A percentile compares a stretch with the other conserved stretches of the same genome.
Evolutionary conservation across 2,113 vertebrate genomes (phyloP).

Genomic region (Petromus typicus): DNA sequence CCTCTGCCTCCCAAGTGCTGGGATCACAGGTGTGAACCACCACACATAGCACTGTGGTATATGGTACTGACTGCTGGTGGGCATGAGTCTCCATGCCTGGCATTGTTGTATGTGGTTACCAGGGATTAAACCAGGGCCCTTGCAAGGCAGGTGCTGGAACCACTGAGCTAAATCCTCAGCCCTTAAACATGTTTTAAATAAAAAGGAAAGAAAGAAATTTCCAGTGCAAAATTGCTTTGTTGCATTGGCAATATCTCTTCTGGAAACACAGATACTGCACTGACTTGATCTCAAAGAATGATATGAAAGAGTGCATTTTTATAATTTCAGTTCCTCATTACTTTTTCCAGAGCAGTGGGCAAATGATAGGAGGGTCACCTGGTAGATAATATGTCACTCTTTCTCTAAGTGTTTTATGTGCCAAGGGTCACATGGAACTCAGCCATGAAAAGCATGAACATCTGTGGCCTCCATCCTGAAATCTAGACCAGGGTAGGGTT

Average conservation of each 20-base stretch:
- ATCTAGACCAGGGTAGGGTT: neutral
- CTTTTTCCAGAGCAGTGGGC: neutral
- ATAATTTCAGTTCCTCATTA: neutral
- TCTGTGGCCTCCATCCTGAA: neutral
- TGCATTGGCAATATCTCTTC: neutral
- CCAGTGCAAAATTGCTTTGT: neutral
- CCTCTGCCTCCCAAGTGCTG: too few relatives aligned
- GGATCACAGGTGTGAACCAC: too few relatives aligned
- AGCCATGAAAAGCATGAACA: neutral
- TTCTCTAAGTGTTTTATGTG: neutral
- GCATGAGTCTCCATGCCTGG: too few relatives aligned
- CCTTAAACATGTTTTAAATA: too few relatives aligned
- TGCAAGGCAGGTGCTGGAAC: too few relatives aligned
- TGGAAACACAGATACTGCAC: neutral
- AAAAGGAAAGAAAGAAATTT: neutral
- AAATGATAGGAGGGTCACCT: neutral
- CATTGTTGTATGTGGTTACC: too few relatives aligned
- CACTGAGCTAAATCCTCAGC: too few relatives aligned
- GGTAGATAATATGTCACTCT: neutral
- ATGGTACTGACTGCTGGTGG: too few relatives aligned
- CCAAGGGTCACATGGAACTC: neutral
- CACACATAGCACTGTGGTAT: too few relatives aligned
- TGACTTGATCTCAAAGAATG: conserved; percentile 4
- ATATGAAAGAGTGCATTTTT: neutral
- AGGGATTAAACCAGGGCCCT: too few relatives aligned